Percentiles rank a stretch among this genome's conserved stretches.
Evolutionary conservation across 2,888 invertebrate genomes (phyloP).

Genomic region (Aspidiotus rigidus): DNA sequence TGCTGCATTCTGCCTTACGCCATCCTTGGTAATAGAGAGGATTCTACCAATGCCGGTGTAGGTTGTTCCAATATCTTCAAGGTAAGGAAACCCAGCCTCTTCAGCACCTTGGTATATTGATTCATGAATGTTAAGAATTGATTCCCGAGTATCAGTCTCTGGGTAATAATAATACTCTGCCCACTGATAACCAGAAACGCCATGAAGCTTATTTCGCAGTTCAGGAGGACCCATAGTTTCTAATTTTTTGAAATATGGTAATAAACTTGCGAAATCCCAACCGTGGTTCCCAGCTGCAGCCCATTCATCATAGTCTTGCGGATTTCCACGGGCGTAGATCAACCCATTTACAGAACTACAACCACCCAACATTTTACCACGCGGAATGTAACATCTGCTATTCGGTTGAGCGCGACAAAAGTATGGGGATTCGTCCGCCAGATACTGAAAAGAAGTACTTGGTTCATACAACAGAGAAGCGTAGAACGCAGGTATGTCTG

Average conservation of each 20-base stretch:
- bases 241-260: constrained; percentile 45
- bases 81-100: constrained; percentile 10
- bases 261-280: constrained; percentile 50
- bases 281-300: constrained; percentile 50
- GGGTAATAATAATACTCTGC: constrained; percentile 12
- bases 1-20: constrained; percentile 44
- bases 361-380: constrained; percentile 14
- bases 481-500: constrained; percentile 48
- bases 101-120: constrained; percentile 9
- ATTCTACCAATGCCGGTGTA: constrained; percentile 7
- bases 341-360: constrained; percentile 39
- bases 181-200: constrained; percentile 17
- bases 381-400: constrained; percentile 11
- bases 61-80: not conserved
- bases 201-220: constrained; percentile 1
- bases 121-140: constrained; percentile 3
- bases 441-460: constrained; percentile 1
- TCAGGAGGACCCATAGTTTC: constrained; percentile 41
- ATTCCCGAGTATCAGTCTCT: not conserved
- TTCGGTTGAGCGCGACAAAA: not conserved
- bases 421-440: not conserved
- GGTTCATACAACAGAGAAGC: not conserved
- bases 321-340: constrained; percentile 56
- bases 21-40: constrained; percentile 36
- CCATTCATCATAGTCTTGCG: constrained; percentile 58